Percentiles rank a stretch among this genome's conserved stretches.
phyloP scores from a whole-genome alignment of 2,797 vertebrate species.

The Cossypha caffra region DNA sequence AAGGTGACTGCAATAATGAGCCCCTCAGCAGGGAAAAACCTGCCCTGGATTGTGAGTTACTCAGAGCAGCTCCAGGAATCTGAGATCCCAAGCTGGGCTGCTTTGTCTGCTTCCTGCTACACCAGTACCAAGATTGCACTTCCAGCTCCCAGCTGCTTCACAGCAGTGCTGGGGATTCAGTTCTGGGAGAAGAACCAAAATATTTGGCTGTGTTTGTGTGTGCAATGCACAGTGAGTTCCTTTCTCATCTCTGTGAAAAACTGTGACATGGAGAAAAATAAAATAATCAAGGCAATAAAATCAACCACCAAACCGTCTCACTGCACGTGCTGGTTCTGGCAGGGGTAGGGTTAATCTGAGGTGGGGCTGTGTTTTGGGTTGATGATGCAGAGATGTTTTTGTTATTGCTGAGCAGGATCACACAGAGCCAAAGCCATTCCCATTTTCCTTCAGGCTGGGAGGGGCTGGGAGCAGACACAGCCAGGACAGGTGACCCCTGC shows the following conservation, averaged over 20 bases:
- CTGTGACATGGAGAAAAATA: neutral
- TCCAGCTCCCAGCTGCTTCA: neutral
- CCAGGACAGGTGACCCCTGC: neutral
- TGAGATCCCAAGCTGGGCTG: neutral
- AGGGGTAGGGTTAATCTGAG: neutral
- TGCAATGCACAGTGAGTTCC: neutral
- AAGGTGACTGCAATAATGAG: neutral
- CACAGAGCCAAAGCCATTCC: neutral
- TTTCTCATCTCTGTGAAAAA: neutral
- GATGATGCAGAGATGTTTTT: neutral
- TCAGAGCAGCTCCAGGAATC: neutral
- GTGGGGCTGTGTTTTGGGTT: neutral
- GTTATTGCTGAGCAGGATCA: neutral
- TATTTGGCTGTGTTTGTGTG: neutral
- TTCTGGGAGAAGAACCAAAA: slow-evolving; percentile 14
- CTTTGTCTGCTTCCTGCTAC: neutral
- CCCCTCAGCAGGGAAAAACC: neutral
- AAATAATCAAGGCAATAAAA: neutral
- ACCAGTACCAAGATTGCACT: neutral
- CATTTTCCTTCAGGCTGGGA: neutral
- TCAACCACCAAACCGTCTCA: neutral
- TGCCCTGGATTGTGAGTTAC: neutral
- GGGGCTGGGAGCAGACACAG: too few species aligned
- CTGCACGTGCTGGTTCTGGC: neutral
- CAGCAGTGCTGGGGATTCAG: neutral